Evolutionary conservation across 1,140 invertebrate species (phyloP).

Genomic region (Cyrtorhinus lividipennis): DNA sequence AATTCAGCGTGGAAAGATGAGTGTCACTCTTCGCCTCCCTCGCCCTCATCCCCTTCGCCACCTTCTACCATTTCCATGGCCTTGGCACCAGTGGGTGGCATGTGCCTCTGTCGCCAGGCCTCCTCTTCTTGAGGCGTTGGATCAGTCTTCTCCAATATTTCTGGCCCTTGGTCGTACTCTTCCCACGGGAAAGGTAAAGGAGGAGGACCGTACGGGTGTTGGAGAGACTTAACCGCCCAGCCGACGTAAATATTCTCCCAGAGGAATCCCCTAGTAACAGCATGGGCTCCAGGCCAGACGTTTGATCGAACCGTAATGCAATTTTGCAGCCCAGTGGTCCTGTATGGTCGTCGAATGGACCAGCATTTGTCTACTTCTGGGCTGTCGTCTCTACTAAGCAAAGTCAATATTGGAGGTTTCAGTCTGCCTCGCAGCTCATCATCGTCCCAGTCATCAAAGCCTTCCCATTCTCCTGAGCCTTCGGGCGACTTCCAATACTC

Average conservation of each 20-base stretch:
- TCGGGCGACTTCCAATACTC: constrained; percentile 27
- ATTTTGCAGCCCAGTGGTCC: constrained; percentile 38
- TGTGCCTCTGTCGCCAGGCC: constrained; percentile 12
- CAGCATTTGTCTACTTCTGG: constrained; percentile 45
- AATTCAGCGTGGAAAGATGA: too few relatives aligned
- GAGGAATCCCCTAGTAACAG: constrained; percentile 38
- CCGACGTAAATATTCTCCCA: constrained; percentile 17
- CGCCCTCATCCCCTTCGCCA: constrained; percentile 8
- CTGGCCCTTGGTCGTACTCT: constrained; percentile 10
- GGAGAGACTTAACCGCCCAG: background rate
- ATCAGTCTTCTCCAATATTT: constrained; percentile 15
- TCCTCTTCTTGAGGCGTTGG: constrained; percentile 14
- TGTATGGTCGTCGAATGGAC: constrained; percentile 41
- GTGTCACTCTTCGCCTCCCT: constrained; percentile 8
- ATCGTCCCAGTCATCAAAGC: constrained; percentile 33
- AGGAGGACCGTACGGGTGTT: background rate
- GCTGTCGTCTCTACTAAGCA: constrained; percentile 44
- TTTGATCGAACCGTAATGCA: constrained; percentile 50
- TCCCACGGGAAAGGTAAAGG: background rate
- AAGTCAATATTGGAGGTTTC: constrained; percentile 49
- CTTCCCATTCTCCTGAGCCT: constrained; percentile 27
- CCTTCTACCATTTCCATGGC: background rate
- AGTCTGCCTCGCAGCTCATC: constrained; percentile 41
- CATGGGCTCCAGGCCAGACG: constrained; percentile 58
- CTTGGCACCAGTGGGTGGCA: background rate